These are phyloP conservation scores for Philaethria dido DNA, from an alignment of 2,888 invertebrate species.

Conservation along the genomic window DNA sequence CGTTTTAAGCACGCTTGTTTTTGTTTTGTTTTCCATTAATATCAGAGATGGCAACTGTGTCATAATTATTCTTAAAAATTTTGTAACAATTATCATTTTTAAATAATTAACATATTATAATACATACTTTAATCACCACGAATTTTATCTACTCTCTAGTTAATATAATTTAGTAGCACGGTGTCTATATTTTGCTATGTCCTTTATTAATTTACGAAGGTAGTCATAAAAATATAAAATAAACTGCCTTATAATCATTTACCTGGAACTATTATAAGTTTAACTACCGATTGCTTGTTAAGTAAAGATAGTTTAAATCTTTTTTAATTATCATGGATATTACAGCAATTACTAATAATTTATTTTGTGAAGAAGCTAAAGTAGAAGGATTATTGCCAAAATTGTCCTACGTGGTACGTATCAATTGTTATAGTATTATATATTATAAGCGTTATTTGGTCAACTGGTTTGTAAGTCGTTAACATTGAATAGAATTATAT, in stretches of 20 bases:
- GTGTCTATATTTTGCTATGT: too few species aligned
- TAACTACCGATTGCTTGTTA: neutral
- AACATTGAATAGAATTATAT: constrained; percentile 5
- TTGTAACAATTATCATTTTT: neutral
- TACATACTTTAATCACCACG: neutral
- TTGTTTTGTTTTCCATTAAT: neutral
- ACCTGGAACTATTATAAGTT: neutral
- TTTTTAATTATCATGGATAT: constrained; percentile 30
- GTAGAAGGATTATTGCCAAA: constrained; percentile 24
- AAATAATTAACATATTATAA: neutral
- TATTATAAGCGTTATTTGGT: constrained; percentile 2
- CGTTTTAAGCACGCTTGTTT: neutral
- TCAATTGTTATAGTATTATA: neutral
- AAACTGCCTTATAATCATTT: neutral
- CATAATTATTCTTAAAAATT: neutral
- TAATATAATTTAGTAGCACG: too few species aligned
- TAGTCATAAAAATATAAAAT: constrained; percentile 14
- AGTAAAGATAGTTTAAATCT: neutral
- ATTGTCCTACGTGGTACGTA: constrained; percentile 23
- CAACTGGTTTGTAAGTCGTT: constrained; percentile 6
- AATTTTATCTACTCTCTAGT: neutral
- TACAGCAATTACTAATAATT: constrained; percentile 24
- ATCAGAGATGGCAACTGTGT: neutral
- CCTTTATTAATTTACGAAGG: constrained; percentile 10
- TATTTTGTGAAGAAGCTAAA: neutral